Conservation (phyloP, 2,797 vertebrate genomes). For the Neosilurus mollespiculum region DNA sequence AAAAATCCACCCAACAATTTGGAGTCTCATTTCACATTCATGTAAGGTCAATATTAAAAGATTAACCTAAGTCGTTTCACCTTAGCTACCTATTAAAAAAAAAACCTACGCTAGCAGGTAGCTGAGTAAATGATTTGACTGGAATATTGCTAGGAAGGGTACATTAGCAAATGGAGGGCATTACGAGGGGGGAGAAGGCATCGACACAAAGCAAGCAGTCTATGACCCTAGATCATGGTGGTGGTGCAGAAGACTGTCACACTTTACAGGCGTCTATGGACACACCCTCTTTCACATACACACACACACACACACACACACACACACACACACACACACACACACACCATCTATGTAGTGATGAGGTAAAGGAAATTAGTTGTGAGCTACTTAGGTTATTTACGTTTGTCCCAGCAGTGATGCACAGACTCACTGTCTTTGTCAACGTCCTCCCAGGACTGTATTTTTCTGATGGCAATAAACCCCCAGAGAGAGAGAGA, state of each 20-base stretch:
- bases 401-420: conserved; percentile 47
- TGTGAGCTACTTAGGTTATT: conserved; percentile 51
- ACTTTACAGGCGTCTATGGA: conserved; percentile 37
- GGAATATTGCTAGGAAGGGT: conserved; percentile 44
- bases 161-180: conserved; percentile 38
- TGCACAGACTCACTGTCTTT: conserved; percentile 51
- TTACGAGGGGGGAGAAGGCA: neutral
- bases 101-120: conserved; percentile 32
- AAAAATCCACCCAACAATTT: conserved; percentile 67
- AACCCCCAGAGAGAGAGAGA: conserved; percentile 23
- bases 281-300: conserved; percentile 20
- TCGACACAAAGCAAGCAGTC: conserved; percentile 22
- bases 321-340: conserved; percentile 28
- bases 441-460: conserved; percentile 39
- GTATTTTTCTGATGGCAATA: conserved; percentile 51
- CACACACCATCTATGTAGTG: conserved; percentile 20
- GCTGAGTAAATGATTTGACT: conserved; percentile 38
- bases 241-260: conserved; percentile 31
- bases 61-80: conserved; percentile 62
- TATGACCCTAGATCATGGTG: conserved; percentile 25
- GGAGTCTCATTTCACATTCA: conserved; percentile 72
- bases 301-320: conserved; percentile 23
- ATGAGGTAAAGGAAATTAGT: conserved; percentile 50
- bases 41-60: conserved; percentile 72
- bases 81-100: conserved; percentile 53